Evolutionary conservation across 2,888 invertebrate genomes (phyloP), one percentile per base, ranked within the genome.

Genomic region (Pogonocherus hispidulus): DNA sequence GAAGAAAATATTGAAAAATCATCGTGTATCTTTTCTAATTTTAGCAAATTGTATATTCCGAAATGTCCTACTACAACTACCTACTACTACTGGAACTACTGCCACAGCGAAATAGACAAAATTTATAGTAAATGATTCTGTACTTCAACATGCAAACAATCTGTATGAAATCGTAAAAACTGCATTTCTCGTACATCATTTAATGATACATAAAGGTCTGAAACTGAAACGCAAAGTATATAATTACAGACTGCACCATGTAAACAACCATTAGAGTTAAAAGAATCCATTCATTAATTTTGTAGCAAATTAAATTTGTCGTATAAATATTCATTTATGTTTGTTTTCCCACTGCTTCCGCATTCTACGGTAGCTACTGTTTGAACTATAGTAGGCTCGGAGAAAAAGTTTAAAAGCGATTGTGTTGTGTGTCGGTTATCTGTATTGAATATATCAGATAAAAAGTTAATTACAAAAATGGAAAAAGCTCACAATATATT

Each of bases 311-410:
- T 56, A 47, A 67, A 70, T 67, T 64, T 66, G 37, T 65, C 54
- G 57, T 65, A 65, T 70, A 70, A 67, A 70, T 67, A 70, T 70
- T 67, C 65, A 70, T 67, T 65, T 57, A 51, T 66, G 44, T 70
- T 54, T 27, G 59, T 51, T 51, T 41, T 16, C 57, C 54, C 14
- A 62, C 18, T 51, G 70, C 65, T 65, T 70, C 70, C 70, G 70
- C 70, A 52, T 70, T 70, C 63, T 66, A 49, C 57, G 66, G 63
- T 20, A 37, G 23, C 37, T 51, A 62, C 49, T 51, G 23, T 49
- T 52, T 52, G 14, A 14, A 56, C 3, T 14, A n/a, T n/a, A n/a
- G n/a, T n/a, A 35, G 20, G 27, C 23, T 46, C 27, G 18, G 46
- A 16, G 32, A 59, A 59, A n/a, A n/a, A 59, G 57, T 59, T 20